Percentiles rank a stretch among this genome's conserved stretches.
These are phyloP conservation scores for Epinotia brunnichana DNA, from an alignment of 2,888 invertebrate genomes.

Conservation along the genomic window DNA sequence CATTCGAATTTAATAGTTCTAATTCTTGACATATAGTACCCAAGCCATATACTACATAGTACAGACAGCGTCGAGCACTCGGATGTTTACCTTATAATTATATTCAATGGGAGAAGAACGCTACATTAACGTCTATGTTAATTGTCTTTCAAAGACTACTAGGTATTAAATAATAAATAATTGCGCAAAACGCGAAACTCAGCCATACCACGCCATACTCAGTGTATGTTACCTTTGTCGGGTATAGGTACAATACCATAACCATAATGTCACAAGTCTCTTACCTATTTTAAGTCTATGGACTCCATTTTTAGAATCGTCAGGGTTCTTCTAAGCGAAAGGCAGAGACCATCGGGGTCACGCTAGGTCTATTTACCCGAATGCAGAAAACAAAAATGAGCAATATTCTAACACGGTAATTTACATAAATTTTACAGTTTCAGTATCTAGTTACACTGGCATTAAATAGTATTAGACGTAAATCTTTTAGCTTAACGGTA, in stretches of 20 bases:
- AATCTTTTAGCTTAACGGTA: slow-evolving; percentile 21
- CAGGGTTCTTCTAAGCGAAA: slow-evolving; percentile 27
- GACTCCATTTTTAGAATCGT: slow-evolving; percentile 22
- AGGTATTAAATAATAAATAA: background rate
- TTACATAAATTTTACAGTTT: background rate
- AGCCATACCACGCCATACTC: background rate
- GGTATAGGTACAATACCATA: slow-evolving; percentile 10
- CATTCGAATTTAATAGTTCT: too few species aligned
- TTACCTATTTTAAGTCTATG: slow-evolving; percentile 9
- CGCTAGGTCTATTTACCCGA: background rate
- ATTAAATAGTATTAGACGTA: slow-evolving; percentile 19
- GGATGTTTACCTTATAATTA: too few species aligned
- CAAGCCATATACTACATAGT: too few species aligned
- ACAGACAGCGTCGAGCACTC: too few species aligned
- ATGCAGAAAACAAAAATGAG: background rate
- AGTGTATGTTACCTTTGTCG: slow-evolving; percentile 11
- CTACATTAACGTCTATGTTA: background rate
- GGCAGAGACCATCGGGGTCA: slow-evolving; percentile 24
- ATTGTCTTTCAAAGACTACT: background rate
- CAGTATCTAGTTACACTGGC: background rate
- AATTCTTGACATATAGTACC: too few species aligned
- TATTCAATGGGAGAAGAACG: background rate
- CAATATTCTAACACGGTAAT: background rate
- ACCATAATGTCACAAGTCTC: slow-evolving; percentile 15
- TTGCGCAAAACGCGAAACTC: slow-evolving; percentile 1